phyloP scores from a whole-genome alignment of 2,888 invertebrate genomes.

The Cryptosula pallasiana region DNA sequence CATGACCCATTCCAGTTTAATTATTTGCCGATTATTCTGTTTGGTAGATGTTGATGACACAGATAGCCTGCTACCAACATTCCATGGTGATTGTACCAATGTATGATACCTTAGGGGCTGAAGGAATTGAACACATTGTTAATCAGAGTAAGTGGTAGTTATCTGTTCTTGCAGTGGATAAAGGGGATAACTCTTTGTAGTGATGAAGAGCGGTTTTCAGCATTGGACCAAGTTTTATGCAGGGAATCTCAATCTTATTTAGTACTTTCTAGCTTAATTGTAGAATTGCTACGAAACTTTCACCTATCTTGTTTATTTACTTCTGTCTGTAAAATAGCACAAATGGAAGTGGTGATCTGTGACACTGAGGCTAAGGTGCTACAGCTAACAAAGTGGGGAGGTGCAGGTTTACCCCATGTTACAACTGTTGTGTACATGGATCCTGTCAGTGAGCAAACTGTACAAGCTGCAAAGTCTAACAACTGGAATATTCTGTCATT shows the following conservation, averaged over 20 bases:
- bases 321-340: conserved; percentile 61
- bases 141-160: conserved; percentile 69
- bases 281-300: too few species aligned
- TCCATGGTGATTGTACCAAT: conserved; percentile 46
- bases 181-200: too few species aligned
- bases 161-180: neutral
- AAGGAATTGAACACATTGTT: conserved; percentile 93
- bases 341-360: conserved; percentile 79
- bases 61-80: conserved; percentile 41
- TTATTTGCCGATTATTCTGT: too few species aligned
- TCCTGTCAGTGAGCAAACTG: conserved; percentile 71
- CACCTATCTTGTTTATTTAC: too few species aligned
- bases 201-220: too few species aligned
- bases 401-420: conserved; percentile 65
- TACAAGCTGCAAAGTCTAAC: conserved; percentile 73
- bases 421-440: conserved; percentile 77
- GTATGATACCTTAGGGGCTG: conserved; percentile 65
- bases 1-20: too few species aligned
- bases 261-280: too few species aligned
- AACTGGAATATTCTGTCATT: conserved; percentile 77
- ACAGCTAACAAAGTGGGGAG: conserved; percentile 70
- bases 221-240: too few species aligned
- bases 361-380: conserved; percentile 87
- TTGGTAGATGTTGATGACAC: conserved; percentile 42
- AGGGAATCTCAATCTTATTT: too few species aligned